Conservation (phyloP, 1,140 invertebrate genomes). For the Caenorhabditis remanei region DNA sequence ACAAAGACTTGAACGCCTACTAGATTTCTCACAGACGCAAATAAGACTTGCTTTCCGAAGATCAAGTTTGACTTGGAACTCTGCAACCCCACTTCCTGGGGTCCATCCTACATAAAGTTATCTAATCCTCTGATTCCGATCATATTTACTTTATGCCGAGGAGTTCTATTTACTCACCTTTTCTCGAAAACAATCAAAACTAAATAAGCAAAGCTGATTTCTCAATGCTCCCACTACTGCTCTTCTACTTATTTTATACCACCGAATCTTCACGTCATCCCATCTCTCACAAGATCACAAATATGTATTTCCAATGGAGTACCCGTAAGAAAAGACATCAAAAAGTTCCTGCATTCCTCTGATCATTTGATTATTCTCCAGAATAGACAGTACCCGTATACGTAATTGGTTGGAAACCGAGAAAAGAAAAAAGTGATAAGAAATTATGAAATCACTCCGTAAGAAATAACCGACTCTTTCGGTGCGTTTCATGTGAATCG, state of each 20-base stretch:
- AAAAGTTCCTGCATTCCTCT: conserved; percentile 19
- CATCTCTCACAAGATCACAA: not conserved
- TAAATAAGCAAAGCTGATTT: not conserved
- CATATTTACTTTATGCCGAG: too few relatives aligned
- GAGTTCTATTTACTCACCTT: not conserved
- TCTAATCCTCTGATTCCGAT: too few relatives aligned
- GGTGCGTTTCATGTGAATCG: not conserved
- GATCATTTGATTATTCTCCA: not conserved
- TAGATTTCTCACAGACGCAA: too few relatives aligned
- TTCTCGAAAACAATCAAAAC: not conserved
- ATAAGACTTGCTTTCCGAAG: too few relatives aligned
- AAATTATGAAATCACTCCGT: conserved; percentile 12
- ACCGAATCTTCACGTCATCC: conserved; percentile 10
- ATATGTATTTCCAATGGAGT: not conserved
- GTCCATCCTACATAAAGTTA: too few relatives aligned
- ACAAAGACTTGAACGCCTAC: too few relatives aligned
- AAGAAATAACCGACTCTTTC: not conserved
- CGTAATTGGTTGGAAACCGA: not conserved
- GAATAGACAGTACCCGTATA: not conserved
- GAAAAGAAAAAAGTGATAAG: not conserved
- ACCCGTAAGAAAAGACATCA: not conserved
- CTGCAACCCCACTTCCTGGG: too few relatives aligned
- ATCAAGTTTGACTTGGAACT: too few relatives aligned
- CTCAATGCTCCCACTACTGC: not conserved
- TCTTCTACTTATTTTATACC: not conserved